Conservation (phyloP, 1,140 invertebrate species). For the Pollicipes pollicipes region DNA sequence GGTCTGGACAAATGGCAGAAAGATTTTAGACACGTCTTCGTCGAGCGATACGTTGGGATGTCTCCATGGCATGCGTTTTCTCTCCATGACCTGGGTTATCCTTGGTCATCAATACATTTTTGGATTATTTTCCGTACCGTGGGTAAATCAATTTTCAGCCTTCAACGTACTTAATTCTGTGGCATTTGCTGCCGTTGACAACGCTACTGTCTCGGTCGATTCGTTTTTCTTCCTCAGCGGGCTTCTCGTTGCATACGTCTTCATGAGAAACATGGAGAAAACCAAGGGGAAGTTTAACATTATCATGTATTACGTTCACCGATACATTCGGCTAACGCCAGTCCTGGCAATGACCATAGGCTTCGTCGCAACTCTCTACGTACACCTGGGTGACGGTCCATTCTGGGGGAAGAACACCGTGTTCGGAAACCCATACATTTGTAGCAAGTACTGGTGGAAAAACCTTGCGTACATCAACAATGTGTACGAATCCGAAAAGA, state of each 20-base stretch:
- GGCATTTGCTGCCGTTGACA: neutral
- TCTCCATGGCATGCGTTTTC: too few species aligned
- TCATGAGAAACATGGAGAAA: conserved; percentile 30
- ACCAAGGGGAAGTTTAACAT: conserved; percentile 26
- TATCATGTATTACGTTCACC: conserved; percentile 29
- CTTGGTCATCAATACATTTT: neutral
- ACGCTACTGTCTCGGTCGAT: conserved; percentile 32
- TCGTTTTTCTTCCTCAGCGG: conserved; percentile 44
- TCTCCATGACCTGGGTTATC: neutral
- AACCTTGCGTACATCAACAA: conserved; percentile 23
- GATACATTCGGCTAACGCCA: conserved; percentile 28
- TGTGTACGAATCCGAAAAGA: conserved; percentile 19
- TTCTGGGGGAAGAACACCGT: neutral
- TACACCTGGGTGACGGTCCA: conserved; percentile 8
- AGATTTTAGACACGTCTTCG: too few species aligned
- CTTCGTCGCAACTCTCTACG: conserved; percentile 1
- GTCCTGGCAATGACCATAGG: conserved; percentile 6
- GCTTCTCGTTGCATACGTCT: conserved; percentile 35
- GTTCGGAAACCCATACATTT: conserved; percentile 6
- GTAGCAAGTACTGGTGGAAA: conserved; percentile 22
- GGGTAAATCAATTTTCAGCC: neutral
- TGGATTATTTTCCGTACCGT: neutral
- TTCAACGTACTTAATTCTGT: neutral
- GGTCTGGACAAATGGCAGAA: too few species aligned
- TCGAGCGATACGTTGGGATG: too few species aligned